phyloP scores from a whole-genome alignment of 2,113 vertebrate genomes.

The Paramisgurnus dabryanus region DNA sequence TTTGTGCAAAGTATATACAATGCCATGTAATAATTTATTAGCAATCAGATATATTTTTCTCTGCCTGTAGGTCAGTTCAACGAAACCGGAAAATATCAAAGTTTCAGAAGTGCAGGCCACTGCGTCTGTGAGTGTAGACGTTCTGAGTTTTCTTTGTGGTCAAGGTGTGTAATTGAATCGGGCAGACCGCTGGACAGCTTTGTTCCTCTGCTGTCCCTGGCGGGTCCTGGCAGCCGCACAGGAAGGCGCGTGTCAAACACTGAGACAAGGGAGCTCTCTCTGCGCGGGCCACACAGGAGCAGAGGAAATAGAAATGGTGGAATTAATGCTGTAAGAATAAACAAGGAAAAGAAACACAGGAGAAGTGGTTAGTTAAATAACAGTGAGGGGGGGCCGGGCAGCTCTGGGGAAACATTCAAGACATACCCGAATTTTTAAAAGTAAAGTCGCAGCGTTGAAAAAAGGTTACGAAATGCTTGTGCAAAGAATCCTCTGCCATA shows the following conservation, averaged over 20 bases:
- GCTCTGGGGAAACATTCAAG: constrained; percentile 33
- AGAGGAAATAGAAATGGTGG: constrained; percentile 3
- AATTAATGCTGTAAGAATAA: constrained; percentile 33
- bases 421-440: constrained; percentile 41
- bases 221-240: constrained; percentile 17
- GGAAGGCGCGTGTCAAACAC: constrained; percentile 49
- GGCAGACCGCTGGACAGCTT: constrained; percentile 45
- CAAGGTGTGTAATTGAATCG: constrained; percentile 48
- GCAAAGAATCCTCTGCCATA: constrained; percentile 53
- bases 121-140: constrained; percentile 25
- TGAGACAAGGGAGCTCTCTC: constrained; percentile 23
- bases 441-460: constrained; percentile 41
- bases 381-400: not conserved
- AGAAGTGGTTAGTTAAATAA: constrained; percentile 49
- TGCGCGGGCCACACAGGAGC: constrained; percentile 39
- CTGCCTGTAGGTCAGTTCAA: not conserved
- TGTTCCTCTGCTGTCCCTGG: constrained; percentile 26
- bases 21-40: too few relatives aligned
- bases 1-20: too few relatives aligned
- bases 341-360: constrained; percentile 28
- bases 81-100: not conserved
- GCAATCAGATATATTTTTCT: too few relatives aligned
- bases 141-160: constrained; percentile 22
- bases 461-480: constrained; percentile 58
- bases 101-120: constrained; percentile 2